Percentiles rank a stretch among this genome's conserved stretches.
These are phyloP conservation scores for Sinocyclocheilus maitianheensis DNA, from an alignment of 2,113 vertebrate species.

Conservation along the genomic window DNA sequence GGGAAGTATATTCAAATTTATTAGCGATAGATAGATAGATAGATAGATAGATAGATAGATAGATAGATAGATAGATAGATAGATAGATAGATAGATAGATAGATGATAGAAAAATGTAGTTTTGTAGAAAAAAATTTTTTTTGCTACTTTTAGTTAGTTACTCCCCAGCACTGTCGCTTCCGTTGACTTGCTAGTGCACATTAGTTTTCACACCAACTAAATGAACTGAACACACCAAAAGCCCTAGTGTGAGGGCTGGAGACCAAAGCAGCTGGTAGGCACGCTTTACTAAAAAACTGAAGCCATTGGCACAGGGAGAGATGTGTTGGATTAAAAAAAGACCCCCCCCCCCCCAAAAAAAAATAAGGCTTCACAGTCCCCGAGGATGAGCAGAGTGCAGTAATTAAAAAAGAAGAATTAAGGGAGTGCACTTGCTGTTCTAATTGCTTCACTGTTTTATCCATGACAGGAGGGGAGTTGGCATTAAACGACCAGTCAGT, in stretches of 20 bases:
- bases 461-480: conserved; percentile 25
- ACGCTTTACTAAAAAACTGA: conserved; percentile 26
- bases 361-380: conserved; percentile 17
- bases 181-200: background rate
- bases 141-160: background rate
- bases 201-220: background rate
- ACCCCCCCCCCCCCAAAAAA: background rate
- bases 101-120: background rate
- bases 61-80: background rate
- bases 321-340: conserved; percentile 39
- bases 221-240: background rate
- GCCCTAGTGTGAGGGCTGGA: background rate
- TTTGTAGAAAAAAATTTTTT: too few species aligned
- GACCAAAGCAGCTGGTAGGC: background rate
- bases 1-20: too few species aligned
- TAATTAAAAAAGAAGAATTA: conserved; percentile 55
- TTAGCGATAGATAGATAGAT: too few species aligned
- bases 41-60: too few species aligned
- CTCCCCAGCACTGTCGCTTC: background rate
- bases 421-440: conserved; percentile 46
- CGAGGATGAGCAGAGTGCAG: conserved; percentile 30
- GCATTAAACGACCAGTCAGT: conserved; percentile 18
- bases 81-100: background rate
- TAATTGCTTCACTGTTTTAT: conserved; percentile 50
- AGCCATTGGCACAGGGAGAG: conserved; percentile 22